These are phyloP conservation scores for Basileuterus tristriatus DNA, from an alignment of 2,797 vertebrate genomes.

Conservation along the genomic window DNA sequence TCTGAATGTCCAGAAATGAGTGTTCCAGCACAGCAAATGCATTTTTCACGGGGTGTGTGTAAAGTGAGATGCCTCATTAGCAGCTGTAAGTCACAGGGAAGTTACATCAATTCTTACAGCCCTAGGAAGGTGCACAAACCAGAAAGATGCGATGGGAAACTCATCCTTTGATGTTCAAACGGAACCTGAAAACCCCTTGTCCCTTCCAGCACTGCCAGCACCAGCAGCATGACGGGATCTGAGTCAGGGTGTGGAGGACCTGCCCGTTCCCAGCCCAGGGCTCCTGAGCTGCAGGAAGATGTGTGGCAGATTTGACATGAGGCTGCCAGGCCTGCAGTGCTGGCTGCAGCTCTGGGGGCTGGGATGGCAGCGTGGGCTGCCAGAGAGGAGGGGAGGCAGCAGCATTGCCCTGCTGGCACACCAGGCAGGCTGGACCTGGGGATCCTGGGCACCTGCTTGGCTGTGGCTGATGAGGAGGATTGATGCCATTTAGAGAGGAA, in stretches of 20 bases:
- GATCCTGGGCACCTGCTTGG: neutral
- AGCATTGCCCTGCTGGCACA: neutral
- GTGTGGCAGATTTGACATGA: neutral
- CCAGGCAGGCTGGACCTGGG: neutral
- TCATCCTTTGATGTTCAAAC: neutral
- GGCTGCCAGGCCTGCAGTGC: neutral
- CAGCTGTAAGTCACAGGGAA: neutral
- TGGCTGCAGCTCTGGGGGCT: neutral
- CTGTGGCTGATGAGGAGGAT: neutral
- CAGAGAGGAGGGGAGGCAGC: neutral
- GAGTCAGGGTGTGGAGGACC: neutral
- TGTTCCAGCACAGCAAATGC: neutral
- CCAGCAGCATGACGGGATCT: neutral
- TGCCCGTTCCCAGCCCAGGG: neutral
- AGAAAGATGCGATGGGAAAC: neutral
- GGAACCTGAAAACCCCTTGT: neutral
- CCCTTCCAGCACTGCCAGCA: neutral
- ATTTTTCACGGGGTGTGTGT: neutral
- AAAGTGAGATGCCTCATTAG: neutral
- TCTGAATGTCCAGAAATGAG: neutral
- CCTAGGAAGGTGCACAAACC: neutral
- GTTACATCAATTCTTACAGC: neutral
- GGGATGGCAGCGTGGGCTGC: fast-evolving
- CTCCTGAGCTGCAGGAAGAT: neutral
- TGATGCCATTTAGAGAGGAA: neutral